Conservation (phyloP, 64 coral and sea anemone genomes). For the Dendrophyllia cribrosa region DNA sequence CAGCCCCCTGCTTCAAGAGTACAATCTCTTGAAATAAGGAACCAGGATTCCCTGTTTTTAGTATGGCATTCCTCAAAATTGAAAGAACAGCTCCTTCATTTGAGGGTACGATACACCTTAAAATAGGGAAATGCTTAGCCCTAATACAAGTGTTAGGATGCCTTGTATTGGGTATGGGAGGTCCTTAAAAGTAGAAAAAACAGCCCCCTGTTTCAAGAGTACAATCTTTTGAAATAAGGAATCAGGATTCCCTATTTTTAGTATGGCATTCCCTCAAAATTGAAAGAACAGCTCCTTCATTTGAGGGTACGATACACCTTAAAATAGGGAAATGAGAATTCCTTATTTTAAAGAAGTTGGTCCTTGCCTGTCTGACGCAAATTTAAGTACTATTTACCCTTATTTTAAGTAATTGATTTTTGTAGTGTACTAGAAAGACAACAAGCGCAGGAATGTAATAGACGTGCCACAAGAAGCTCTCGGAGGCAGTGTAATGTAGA, state of each 20-base stretch:
- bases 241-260: background rate
- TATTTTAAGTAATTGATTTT: background rate
- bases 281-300: background rate
- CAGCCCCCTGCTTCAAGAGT: no score
- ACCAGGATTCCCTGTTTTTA: no score
- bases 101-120: background rate
- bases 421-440: no score
- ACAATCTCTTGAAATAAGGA: no score
- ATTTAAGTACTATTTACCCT: background rate
- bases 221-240: background rate
- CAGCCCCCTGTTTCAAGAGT: background rate
- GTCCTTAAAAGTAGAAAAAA: background rate
- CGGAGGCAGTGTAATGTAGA: no score
- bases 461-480: no score
- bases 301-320: background rate
- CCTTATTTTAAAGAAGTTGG: background rate
- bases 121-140: background rate
- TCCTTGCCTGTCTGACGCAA: constrained; percentile 3
- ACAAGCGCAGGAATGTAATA: no score
- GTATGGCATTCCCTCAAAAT: background rate
- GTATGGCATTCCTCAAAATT: no score
- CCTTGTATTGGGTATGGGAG: background rate
- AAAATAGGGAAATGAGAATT: background rate
- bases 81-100: no score
- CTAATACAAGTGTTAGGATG: no score